These are phyloP conservation scores for Heliothis virescens DNA, from an alignment of 1,140 invertebrate genomes.

Conservation along the genomic window DNA sequence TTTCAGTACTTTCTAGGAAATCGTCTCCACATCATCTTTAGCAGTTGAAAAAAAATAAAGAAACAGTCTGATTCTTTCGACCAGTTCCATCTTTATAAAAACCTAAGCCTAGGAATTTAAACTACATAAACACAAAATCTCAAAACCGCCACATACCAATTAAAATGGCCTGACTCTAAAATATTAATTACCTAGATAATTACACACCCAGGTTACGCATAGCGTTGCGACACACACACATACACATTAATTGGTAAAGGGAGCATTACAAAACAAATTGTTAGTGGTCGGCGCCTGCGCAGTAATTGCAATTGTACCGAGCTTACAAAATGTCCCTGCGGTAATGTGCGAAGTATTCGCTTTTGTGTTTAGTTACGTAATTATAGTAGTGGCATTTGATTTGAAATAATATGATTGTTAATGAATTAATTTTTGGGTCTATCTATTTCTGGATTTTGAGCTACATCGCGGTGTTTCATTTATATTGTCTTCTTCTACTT, in stretches of 20 bases:
- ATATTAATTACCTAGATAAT: constrained; percentile 34
- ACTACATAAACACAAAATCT: not conserved
- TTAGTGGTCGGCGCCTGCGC: constrained; percentile 14
- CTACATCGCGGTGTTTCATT: no score
- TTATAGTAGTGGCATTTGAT: not conserved
- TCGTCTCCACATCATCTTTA: no score
- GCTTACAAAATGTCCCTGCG: constrained; percentile 27
- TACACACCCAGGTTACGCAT: constrained; percentile 30
- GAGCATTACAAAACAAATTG: constrained; percentile 40
- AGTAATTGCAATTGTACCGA: constrained; percentile 21
- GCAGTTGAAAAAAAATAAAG: no score
- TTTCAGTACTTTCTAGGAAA: no score
- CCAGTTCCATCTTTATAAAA: no score
- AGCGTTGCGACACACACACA: constrained; percentile 7
- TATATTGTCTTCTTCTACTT: no score
- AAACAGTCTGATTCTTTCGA: no score
- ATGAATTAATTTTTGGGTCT: no score
- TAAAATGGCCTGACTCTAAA: not conserved
- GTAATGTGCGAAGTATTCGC: constrained; percentile 22
- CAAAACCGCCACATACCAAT: not conserved
- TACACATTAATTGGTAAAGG: constrained; percentile 32
- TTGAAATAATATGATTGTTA: not conserved
- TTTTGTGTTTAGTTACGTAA: constrained; percentile 6
- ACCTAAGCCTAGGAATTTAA: not conserved
- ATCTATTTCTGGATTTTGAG: no score